Percentiles rank a stretch among this genome's conserved stretches.
Conservation (phyloP, 2,888 invertebrate species). For the Meliscaeva auricollis region DNA sequence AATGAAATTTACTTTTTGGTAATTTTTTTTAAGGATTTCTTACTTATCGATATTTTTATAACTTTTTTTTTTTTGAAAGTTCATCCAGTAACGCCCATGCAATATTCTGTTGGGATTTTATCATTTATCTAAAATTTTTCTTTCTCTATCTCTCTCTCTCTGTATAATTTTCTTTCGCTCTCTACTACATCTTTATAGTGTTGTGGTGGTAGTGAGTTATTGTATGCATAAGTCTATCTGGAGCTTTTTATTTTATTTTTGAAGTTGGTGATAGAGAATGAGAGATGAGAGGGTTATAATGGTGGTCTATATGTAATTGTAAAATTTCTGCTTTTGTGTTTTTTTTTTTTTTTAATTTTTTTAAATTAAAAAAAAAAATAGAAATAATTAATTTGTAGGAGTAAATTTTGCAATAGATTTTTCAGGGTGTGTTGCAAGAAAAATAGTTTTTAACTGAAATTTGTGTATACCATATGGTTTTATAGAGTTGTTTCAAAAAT, state of each 20-base stretch:
- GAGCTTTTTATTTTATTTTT: conserved; percentile 14
- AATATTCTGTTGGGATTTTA: conserved; percentile 38
- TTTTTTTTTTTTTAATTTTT: too few relatives aligned
- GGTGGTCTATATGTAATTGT: too few relatives aligned
- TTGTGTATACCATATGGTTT: too few relatives aligned
- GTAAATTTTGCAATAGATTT: too few relatives aligned
- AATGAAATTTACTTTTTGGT: background rate
- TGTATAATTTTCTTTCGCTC: background rate
- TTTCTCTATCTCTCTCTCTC: background rate
- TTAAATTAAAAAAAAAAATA: too few relatives aligned
- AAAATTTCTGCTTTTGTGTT: too few relatives aligned
- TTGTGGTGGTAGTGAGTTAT: background rate
- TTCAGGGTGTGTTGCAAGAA: too few relatives aligned
- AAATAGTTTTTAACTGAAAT: too few relatives aligned
- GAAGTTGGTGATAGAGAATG: background rate
- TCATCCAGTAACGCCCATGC: conserved; percentile 71
- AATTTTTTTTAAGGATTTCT: background rate
- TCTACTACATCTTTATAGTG: background rate
- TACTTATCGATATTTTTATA: background rate
- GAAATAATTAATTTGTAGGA: too few relatives aligned
- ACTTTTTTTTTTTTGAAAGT: conserved; percentile 31
- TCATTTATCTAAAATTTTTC: background rate
- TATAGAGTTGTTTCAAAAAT: too few relatives aligned
- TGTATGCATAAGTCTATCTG: background rate
- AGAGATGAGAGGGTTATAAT: too few relatives aligned